Evolutionary conservation across 2,797 vertebrate species (phyloP), one percentile per base, ranked within the genome.

Genomic region (Miichthys miiuy): DNA sequence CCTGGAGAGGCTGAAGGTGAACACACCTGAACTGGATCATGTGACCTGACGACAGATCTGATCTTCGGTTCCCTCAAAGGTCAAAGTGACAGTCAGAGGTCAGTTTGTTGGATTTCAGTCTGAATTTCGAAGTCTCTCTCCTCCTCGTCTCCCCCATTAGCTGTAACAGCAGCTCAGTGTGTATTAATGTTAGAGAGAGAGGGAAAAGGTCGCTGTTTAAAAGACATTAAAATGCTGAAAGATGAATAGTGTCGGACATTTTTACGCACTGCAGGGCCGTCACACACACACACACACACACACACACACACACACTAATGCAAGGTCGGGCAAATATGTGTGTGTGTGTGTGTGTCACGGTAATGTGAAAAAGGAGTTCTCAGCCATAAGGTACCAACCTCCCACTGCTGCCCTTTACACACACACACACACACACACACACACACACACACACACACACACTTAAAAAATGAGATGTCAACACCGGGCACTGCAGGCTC

Each of bases 391-490:
- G 67, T 66, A 79, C 41, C 62, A 71, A 58, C 86, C 72, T 84
- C 88, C 88, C 65, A 84, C 84, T 73, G 80, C 70, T 85, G 75
- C 68, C 85, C 80, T 81, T 76, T 75, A 55, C 0, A 63, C 55
- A 62, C 81, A 71, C 75, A 68, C 73, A 72, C 57, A 68, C 61
- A 71, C 48, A 57, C 68, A 68, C 47, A 48, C 46, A 64, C 66
- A 65, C 75, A 71, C 65, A 55, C 69, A 64, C 25, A 61, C 51
- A 61, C 38, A 60, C 68, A 77, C 65, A 56, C 68, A 68, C 62
- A 56, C 62, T 88, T 92, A 81, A 92, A 91, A 90, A 89, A 90
- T 84, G 46, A 90, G 87, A 82, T 71, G 88, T 91, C 86, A 88
- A 80, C 79, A 84, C 41, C 60, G 66, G 76, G 73, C 85, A 67